phyloP scores from a whole-genome alignment of 2,888 invertebrate genomes.

The Bellardia pandia region DNA sequence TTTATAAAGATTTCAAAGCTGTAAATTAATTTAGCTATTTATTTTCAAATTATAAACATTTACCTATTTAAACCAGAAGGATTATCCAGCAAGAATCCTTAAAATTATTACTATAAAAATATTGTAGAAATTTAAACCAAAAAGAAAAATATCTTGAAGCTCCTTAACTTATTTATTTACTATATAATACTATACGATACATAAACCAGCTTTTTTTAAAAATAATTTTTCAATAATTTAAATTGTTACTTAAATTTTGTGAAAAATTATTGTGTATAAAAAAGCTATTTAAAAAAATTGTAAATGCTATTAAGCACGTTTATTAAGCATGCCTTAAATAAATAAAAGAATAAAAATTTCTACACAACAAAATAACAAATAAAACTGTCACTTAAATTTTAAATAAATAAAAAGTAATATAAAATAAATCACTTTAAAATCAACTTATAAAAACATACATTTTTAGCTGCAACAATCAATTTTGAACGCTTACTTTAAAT shows the following conservation, averaged over 20 bases:
- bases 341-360: conserved; percentile 44
- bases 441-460: conserved; percentile 41
- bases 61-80: neutral
- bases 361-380: conserved; percentile 45
- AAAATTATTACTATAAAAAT: neutral
- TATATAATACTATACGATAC: neutral
- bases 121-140: conserved; percentile 15
- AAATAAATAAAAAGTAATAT: conserved; percentile 40
- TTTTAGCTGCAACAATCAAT: conserved; percentile 76
- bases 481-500: conserved; percentile 74
- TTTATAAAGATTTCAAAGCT: neutral
- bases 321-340: conserved; percentile 71
- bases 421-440: conserved; percentile 41
- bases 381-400: conserved; percentile 40
- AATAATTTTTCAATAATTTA: neutral
- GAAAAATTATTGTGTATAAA: conserved; percentile 18
- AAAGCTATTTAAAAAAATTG: neutral
- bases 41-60: neutral
- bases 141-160: neutral
- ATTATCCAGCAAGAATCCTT: neutral
- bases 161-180: neutral
- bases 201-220: neutral
- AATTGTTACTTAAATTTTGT: neutral
- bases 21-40: neutral
- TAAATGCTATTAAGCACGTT: conserved; percentile 61